Base-by-base conservation (phyloP, 1,140 invertebrate species). In the Yoshiicerus persimilis region DNA sequence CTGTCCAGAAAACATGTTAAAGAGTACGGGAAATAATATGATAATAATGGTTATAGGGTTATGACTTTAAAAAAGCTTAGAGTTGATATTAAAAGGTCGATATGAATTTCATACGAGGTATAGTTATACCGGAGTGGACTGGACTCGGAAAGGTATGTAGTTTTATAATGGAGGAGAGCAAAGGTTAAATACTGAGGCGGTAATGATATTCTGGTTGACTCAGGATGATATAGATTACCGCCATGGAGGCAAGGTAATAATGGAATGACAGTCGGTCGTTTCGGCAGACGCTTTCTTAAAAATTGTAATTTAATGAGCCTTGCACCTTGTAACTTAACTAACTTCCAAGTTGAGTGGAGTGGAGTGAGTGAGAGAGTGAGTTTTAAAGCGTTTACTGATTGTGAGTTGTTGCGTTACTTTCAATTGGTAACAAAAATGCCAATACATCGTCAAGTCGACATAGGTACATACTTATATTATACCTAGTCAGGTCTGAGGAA, bases 271-370 rank as follows among this genome's bases (percentile, higher is more conserved):
- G 75, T 80, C 75, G 75, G 75, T 80, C 75, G 75, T 80, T 80
- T 80, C 75, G 75, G 75, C 75, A 80, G 75, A 80, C 75, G 75
- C 75, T 80, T 80, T 80, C 75, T 80, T 80, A 80, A 80, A 80
- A 80, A 80, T 80, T 80, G 75, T 80, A 80, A 80, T 80, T 80
- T 80, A 80, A 80, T 80, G 75, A 80, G 75, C 75, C 75, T 80
- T 80, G 75, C 75, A 80, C 75, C 75, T 80, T 80, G 75, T 80
- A 80, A 80, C 75, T 80, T 80, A 80, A 80, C 75, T 80, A 80
- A 80, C 32, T 80, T 80, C 32, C 32, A 80, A 80, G 75, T 36
- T 80, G 75, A 34, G 20, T 70, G 8, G 75, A 36, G 75, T 80
- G 75, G n/a, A n/a, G n/a, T n/a, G n/a, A n/a, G n/a, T n/a, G n/a